Conservation (phyloP, 2,888 invertebrate genomes). For the Nymphalis c-album region DNA sequence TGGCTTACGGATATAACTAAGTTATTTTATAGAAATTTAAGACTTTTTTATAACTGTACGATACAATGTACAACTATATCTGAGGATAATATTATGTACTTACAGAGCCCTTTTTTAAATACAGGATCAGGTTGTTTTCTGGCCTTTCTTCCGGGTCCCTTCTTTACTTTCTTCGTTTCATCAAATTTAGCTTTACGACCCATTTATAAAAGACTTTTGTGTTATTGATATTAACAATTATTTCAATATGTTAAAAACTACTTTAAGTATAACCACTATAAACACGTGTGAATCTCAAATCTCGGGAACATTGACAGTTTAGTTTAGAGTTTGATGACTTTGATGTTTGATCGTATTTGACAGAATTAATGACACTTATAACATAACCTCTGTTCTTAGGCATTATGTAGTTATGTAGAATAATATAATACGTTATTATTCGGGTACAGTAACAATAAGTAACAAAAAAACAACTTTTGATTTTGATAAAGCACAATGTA, state of each 20-base stretch:
- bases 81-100: conserved; percentile 45
- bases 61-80: too few relatives aligned
- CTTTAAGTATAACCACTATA: conserved; percentile 17
- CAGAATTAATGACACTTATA: not conserved
- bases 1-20: conserved; percentile 4
- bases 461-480: too few relatives aligned
- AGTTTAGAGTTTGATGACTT: too few relatives aligned
- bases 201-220: conserved; percentile 75
- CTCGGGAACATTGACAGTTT: conserved; percentile 3
- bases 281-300: conserved; percentile 20
- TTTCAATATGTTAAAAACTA: not conserved
- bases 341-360: not conserved
- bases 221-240: not conserved
- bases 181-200: conserved; percentile 92
- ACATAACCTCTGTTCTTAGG: too few relatives aligned
- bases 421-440: too few relatives aligned
- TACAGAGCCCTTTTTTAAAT: conserved; percentile 81
- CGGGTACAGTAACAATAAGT: too few relatives aligned
- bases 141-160: conserved; percentile 92
- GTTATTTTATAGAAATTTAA: too few relatives aligned
- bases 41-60: too few relatives aligned
- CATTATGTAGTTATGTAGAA: too few relatives aligned
- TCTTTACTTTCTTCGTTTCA: conserved; percentile 85
- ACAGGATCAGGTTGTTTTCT: conserved; percentile 92
- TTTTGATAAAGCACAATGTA: too few relatives aligned